Conservation (phyloP, 2,888 invertebrate species). For the Amphipoea lucens region DNA sequence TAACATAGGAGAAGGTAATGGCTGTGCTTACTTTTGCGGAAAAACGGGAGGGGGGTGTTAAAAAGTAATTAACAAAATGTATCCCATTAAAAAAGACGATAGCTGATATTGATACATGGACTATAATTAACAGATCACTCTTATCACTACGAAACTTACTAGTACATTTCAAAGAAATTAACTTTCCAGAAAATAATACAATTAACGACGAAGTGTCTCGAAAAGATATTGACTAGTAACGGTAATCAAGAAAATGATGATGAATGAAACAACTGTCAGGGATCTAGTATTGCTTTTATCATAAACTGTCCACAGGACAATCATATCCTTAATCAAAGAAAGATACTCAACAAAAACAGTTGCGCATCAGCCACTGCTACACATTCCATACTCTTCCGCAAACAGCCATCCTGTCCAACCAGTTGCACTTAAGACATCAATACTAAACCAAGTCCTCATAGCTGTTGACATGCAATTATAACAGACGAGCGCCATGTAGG, state of each 20-base stretch:
- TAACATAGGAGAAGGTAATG: not conserved
- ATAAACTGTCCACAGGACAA: not conserved
- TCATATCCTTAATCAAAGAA: conserved; percentile 24
- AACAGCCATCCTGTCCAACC: conserved; percentile 38
- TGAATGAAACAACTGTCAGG: not conserved
- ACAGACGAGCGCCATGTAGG: conserved; percentile 78
- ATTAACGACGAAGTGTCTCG: not conserved
- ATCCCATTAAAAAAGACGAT: not conserved
- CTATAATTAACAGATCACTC: not conserved
- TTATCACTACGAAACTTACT: not conserved
- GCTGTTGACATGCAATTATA: conserved; percentile 73
- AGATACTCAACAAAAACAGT: conserved; percentile 29
- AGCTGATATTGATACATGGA: not conserved
- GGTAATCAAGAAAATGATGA: not conserved
- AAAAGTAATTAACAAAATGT: not conserved
- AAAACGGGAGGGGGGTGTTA: too few species aligned
- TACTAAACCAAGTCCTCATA: conserved; percentile 50
- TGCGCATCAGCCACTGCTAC: conserved; percentile 7
- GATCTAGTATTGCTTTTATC: too few species aligned
- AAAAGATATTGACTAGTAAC: not conserved
- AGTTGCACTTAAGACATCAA: conserved; percentile 64
- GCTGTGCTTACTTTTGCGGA: too few species aligned
- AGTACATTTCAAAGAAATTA: not conserved
- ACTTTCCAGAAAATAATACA: not conserved
- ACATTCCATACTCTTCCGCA: conserved; percentile 54